These are phyloP conservation scores for Sebastes vulpes DNA, from an alignment of 2,797 vertebrate species.

Conservation along the genomic window DNA sequence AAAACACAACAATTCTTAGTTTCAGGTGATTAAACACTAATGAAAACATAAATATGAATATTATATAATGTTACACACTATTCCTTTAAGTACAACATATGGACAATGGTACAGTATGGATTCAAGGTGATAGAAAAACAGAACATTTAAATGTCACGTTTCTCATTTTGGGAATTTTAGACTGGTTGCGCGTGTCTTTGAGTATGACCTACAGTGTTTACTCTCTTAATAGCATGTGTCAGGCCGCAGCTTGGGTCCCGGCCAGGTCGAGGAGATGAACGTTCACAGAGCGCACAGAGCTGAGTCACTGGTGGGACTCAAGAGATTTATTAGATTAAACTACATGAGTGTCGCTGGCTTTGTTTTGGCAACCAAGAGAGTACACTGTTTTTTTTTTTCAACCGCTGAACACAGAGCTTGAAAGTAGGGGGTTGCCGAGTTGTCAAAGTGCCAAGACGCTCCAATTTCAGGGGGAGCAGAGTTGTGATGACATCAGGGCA, in stretches of 20 bases:
- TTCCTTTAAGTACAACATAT: not conserved
- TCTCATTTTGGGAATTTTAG: constrained; percentile 11
- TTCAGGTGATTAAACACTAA: no score
- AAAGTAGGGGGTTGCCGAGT: constrained; percentile 44
- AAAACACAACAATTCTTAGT: no score
- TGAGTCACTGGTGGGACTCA: constrained; percentile 33
- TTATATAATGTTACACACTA: not conserved
- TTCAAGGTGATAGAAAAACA: not conserved
- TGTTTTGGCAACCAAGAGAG: constrained; percentile 68
- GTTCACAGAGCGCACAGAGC: not conserved
- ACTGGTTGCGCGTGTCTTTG: not conserved
- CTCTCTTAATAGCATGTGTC: constrained; percentile 25
- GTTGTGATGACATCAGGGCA: constrained; percentile 73
- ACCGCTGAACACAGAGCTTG: constrained; percentile 27
- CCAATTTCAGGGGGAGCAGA: constrained; percentile 61
- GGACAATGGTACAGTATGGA: not conserved
- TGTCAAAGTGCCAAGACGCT: constrained; percentile 64
- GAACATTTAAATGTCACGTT: not conserved
- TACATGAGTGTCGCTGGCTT: constrained; percentile 34
- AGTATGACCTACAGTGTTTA: constrained; percentile 27
- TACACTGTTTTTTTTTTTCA: constrained; percentile 24
- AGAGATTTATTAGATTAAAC: constrained; percentile 47
- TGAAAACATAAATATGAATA: no score
- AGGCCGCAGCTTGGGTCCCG: constrained; percentile 31
- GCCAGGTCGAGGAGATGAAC: not conserved